A percentile compares a stretch with the other conserved stretches of the same genome.
These are phyloP conservation scores for Acropora yongei DNA, from an alignment of 64 coral and sea anemone species.

Conservation along the genomic window DNA sequence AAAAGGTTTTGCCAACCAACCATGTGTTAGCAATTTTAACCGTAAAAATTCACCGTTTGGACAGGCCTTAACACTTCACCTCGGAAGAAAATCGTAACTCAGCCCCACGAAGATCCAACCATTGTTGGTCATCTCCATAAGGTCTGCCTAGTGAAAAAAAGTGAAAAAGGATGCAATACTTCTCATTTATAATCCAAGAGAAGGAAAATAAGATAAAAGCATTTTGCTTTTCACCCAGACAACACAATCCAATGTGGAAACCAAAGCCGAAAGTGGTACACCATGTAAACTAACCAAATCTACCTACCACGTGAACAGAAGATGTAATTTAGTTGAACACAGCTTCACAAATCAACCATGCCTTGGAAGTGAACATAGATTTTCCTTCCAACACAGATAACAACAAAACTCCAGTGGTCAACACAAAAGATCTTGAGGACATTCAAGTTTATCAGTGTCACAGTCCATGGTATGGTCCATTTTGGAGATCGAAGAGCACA, in stretches of 20 bases:
- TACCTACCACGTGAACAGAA: constrained; percentile 41
- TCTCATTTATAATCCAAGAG: constrained; percentile 65
- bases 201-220: constrained; percentile 53
- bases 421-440: constrained; percentile 60
- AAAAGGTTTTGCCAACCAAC: no score
- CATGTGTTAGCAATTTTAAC: no score
- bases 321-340: constrained; percentile 63
- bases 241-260: constrained; percentile 63
- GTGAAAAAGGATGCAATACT: constrained; percentile 66
- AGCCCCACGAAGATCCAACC: constrained; percentile 4
- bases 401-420: constrained; percentile 36
- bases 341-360: constrained; percentile 73
- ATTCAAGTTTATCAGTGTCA: constrained; percentile 75
- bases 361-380: constrained; percentile 58
- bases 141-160: constrained; percentile 64
- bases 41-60: no score
- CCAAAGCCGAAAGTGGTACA: constrained; percentile 48
- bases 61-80: background rate
- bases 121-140: constrained; percentile 70
- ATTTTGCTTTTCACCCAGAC: constrained; percentile 67
- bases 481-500: constrained; percentile 71
- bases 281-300: constrained; percentile 70
- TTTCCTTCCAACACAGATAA: constrained; percentile 32
- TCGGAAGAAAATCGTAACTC: background rate
- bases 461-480: constrained; percentile 62